Conservation (phyloP, 2,888 invertebrate genomes). For the Elaeidobius kamerunicus region DNA sequence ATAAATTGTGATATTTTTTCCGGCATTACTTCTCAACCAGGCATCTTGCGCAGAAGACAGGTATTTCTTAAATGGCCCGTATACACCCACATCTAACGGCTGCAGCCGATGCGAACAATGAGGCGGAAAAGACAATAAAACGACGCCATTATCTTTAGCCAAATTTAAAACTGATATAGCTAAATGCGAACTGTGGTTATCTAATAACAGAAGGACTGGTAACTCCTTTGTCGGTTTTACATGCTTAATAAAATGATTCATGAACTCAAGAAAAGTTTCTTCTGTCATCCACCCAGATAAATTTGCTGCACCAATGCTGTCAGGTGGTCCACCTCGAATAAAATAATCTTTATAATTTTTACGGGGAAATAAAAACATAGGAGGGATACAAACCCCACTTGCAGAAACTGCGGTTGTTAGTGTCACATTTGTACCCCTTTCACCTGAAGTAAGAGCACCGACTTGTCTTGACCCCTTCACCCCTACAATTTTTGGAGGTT, state of each 20-base stretch:
- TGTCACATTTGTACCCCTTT: constrained; percentile 21
- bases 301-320: constrained; percentile 7
- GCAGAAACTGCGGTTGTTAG: constrained; percentile 18
- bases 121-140: constrained; percentile 17
- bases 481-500: constrained; percentile 20
- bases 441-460: constrained; percentile 17
- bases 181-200: constrained; percentile 16
- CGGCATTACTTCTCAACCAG: constrained; percentile 29
- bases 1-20: constrained; percentile 30
- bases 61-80: constrained; percentile 23
- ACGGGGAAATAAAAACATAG: constrained; percentile 20
- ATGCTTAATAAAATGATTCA: constrained; percentile 2
- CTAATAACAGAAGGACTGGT: constrained; percentile 10
- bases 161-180: constrained; percentile 7
- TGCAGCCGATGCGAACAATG: constrained; percentile 22
- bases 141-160: constrained; percentile 12
- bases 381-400: constrained; percentile 9
- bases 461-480: constrained; percentile 17
- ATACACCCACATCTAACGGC: constrained; percentile 26
- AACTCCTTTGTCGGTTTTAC: not conserved
- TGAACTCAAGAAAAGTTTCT: not conserved
- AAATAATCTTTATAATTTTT: constrained; percentile 16
- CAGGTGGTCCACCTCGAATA: constrained; percentile 13
- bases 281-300: constrained; percentile 8
- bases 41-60: constrained; percentile 13